These are phyloP conservation scores for Pristionchus exspectatus DNA, from an alignment of 2,888 invertebrate species.

Conservation along the genomic window DNA sequence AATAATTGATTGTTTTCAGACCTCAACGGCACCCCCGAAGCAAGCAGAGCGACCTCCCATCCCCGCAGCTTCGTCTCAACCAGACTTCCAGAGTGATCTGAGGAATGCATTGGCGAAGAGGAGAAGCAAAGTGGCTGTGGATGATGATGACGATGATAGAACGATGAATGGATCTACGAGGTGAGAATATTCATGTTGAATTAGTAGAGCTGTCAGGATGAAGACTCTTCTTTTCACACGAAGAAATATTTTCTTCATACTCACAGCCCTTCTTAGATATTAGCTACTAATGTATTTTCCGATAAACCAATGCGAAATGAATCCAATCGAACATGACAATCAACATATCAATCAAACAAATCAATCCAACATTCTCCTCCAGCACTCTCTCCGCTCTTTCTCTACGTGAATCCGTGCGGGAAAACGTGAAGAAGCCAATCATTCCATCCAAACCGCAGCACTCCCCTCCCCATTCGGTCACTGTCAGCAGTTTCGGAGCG, in stretches of 20 bases:
- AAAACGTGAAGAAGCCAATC: slow-evolving; percentile 70
- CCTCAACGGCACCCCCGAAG: not conserved
- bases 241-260: not conserved
- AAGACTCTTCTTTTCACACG: not conserved
- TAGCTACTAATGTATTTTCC: not conserved
- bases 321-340: not conserved
- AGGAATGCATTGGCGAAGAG: slow-evolving; percentile 77
- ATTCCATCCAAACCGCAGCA: slow-evolving; percentile 62
- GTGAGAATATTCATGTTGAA: not conserved
- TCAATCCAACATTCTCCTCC: slow-evolving; percentile 23
- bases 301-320: not conserved
- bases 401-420: slow-evolving; percentile 77
- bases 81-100: slow-evolving; percentile 78
- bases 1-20: not conserved
- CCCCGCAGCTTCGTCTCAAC: slow-evolving; percentile 39
- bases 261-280: not conserved
- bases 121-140: slow-evolving; percentile 74
- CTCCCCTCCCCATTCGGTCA: slow-evolving; percentile 66
- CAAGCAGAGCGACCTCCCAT: not conserved
- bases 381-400: slow-evolving; percentile 74
- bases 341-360: not conserved
- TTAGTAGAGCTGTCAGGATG: not conserved
- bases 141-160: slow-evolving; percentile 73
- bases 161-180: slow-evolving; percentile 55
- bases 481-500: slow-evolving; percentile 65